Evolutionary conservation across 2,113 vertebrate species (phyloP).

Genomic region (Hydropotes inermis): DNA sequence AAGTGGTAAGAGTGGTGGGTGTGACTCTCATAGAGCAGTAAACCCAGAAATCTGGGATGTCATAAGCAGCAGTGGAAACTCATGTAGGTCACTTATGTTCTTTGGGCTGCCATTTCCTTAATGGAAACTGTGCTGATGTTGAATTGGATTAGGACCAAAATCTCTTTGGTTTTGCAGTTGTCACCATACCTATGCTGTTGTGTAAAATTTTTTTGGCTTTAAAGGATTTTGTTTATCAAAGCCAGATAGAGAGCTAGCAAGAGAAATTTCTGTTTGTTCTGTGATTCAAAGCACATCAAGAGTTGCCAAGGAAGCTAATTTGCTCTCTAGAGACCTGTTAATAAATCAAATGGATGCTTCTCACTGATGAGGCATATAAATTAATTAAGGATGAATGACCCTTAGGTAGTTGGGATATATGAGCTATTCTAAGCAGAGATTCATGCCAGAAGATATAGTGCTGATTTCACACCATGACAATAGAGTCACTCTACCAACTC

Average conservation of each 20-base stretch:
- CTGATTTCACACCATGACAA: not conserved
- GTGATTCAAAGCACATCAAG: slow-evolving; percentile 31
- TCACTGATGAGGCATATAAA: slow-evolving; percentile 61
- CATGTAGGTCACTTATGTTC: not conserved
- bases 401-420: slow-evolving; percentile 28
- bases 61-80: not conserved
- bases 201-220: not conserved
- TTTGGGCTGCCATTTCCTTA: not conserved
- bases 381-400: slow-evolving; percentile 69
- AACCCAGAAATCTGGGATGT: not conserved
- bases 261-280: slow-evolving; percentile 27
- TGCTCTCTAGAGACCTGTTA: slow-evolving; percentile 61
- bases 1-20: not conserved
- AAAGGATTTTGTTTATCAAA: slow-evolving; percentile 2
- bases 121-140: not conserved
- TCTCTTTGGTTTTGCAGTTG: not conserved
- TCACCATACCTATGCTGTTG: not conserved
- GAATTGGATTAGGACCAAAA: not conserved
- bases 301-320: slow-evolving; percentile 65
- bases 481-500: not conserved
- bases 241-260: not conserved
- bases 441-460: not conserved
- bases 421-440: slow-evolving; percentile 13
- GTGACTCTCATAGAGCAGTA: not conserved
- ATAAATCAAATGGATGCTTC: slow-evolving; percentile 70